Conservation (phyloP, 2,888 invertebrate genomes). For the Agonum fuliginosum region DNA sequence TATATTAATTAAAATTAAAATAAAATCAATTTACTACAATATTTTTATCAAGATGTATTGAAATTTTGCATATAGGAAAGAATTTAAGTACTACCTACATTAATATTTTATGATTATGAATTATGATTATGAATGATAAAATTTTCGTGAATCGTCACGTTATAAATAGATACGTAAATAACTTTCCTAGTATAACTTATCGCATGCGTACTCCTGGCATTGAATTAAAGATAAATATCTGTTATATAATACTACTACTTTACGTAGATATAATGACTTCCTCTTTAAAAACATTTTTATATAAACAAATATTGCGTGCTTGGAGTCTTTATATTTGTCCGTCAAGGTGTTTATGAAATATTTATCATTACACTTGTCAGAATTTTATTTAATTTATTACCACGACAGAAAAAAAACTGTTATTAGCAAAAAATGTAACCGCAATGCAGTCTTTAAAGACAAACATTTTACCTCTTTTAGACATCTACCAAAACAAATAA, state of each 20-base stretch:
- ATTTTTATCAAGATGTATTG: no score
- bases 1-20: no score
- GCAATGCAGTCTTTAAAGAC: neutral
- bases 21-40: no score
- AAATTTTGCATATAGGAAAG: no score
- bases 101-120: no score
- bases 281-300: neutral
- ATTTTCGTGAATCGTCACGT: neutral
- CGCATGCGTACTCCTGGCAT: constrained; percentile 12
- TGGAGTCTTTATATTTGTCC: neutral
- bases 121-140: neutral
- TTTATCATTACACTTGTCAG: neutral
- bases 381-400: neutral
- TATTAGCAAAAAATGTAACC: neutral
- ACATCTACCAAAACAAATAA: neutral
- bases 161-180: neutral
- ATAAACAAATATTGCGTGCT: constrained; percentile 12
- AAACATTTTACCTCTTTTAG: no score
- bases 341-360: neutral
- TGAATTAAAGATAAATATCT: constrained; percentile 9
- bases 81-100: no score
- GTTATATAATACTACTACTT: constrained; percentile 15
- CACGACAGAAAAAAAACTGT: neutral
- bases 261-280: constrained; percentile 14
- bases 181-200: neutral